A percentile compares a stretch with the other conserved stretches of the same genome.
Evolutionary conservation across 2,113 vertebrate species (phyloP).

Genomic region (Phalacrocorax aristotelis): DNA sequence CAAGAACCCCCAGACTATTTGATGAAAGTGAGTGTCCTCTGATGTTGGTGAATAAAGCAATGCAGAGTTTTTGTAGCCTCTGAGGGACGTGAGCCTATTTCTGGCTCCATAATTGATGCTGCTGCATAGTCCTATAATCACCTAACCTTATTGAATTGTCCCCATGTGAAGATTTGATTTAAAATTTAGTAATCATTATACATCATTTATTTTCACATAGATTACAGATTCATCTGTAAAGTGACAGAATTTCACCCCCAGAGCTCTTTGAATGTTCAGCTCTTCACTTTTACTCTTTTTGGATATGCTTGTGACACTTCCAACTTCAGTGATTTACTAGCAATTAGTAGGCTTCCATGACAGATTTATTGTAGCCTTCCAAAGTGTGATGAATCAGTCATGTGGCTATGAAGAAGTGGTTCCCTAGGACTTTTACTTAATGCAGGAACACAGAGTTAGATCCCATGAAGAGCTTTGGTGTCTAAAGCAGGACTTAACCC

Average conservation of each 20-base stretch:
- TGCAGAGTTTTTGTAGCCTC: slow-evolving; percentile 57
- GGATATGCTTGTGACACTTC: slow-evolving; percentile 30
- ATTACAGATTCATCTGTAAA: slow-evolving; percentile 53
- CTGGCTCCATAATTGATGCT: slow-evolving; percentile 60
- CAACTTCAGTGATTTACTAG: slow-evolving; percentile 57
- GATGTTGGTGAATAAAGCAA: slow-evolving; percentile 21
- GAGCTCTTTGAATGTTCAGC: background rate
- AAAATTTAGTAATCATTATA: slow-evolving; percentile 71
- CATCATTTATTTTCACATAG: slow-evolving; percentile 67
- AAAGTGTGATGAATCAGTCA: slow-evolving; percentile 47
- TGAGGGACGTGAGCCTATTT: slow-evolving; percentile 27
- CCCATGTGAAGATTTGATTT: slow-evolving; percentile 61
- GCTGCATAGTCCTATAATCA: slow-evolving; percentile 57
- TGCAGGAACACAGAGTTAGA: background rate
- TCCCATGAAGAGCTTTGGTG: background rate
- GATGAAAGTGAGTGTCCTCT: slow-evolving; percentile 40
- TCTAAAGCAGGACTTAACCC: slow-evolving; percentile 25
- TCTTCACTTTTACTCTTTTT: slow-evolving; percentile 21
- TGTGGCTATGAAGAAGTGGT: background rate
- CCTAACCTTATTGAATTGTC: slow-evolving; percentile 69
- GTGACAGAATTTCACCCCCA: slow-evolving; percentile 61
- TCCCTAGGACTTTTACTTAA: background rate
- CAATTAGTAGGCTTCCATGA: slow-evolving; percentile 55
- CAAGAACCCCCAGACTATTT: background rate
- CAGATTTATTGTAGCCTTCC: slow-evolving; percentile 60